Evolutionary conservation across 2,888 invertebrate genomes (phyloP).

Genomic region (Heliconius ismenius): DNA sequence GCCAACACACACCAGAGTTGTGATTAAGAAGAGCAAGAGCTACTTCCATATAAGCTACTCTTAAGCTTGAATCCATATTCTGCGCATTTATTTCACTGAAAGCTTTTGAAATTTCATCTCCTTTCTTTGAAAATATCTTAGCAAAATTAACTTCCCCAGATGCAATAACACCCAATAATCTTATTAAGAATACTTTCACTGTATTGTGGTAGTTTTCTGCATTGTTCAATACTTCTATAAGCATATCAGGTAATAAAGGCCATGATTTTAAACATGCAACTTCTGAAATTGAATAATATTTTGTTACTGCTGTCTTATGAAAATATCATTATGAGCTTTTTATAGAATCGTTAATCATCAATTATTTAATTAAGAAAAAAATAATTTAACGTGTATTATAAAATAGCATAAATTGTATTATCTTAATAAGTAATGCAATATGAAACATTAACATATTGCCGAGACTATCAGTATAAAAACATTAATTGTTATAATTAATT

Average conservation of each 20-base stretch:
- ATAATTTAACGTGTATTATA: too few species aligned
- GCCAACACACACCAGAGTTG: slow-evolving; percentile 84
- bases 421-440: not conserved
- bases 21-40: slow-evolving; percentile 83
- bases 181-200: slow-evolving; percentile 83
- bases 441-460: not conserved
- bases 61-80: slow-evolving; percentile 82
- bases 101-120: slow-evolving; percentile 54
- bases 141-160: slow-evolving; percentile 83
- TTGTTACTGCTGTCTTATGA: not conserved
- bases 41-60: slow-evolving; percentile 85
- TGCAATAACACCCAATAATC: slow-evolving; percentile 83
- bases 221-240: slow-evolving; percentile 57
- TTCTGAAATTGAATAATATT: slow-evolving; percentile 60
- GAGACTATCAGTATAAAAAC: not conserved
- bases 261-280: slow-evolving; percentile 53
- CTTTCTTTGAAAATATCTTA: slow-evolving; percentile 73
- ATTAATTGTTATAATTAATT: not conserved
- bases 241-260: slow-evolving; percentile 59
- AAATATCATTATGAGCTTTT: not conserved
- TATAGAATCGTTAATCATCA: too few species aligned
- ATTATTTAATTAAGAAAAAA: too few species aligned
- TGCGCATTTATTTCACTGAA: slow-evolving; percentile 59
- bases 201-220: slow-evolving; percentile 58
- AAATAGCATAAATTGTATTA: not conserved